Base-by-base conservation (phyloP, 2,888 invertebrate species). In the Drosophila vallismaia region DNA sequence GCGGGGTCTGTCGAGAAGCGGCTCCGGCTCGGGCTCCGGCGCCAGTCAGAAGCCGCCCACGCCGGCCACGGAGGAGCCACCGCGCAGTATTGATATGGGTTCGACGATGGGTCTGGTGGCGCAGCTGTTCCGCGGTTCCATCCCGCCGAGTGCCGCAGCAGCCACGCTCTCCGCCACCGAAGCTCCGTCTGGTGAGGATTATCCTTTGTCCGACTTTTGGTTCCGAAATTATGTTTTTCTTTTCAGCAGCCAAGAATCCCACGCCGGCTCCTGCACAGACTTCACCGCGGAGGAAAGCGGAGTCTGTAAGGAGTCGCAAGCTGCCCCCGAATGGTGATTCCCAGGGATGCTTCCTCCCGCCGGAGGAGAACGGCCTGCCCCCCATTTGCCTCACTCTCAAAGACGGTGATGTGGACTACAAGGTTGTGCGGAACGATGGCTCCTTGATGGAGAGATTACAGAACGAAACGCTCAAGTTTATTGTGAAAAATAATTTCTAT, bases 401-500 rank as follows among this genome's bases (percentile, higher is more conserved):
- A 40, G 86, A 85, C 54, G 76, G 76, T 38, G 91, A 91, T 58
- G 86, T 79, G 63, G 88, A 88, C 44, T 91, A 88, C 52, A 89
- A 89, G 53, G 90, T 90, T 69, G 88, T 90, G 64, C 91, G 92
- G 58, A 94, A 94, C 76, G 92, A 93, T 71, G 92, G 91, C 3
- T 92, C 92, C 19, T 92, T 94, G 1, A 92, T 95, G 44, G 93
- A 94, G 77, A 92, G 93, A 49, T 84, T 95, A 68, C 93, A 93
- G 77, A 93, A 92, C 44, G 94, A 94, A 82, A 94, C 94, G 57
- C 92, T 95, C 12, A 94, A 94, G 87, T 97, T 96, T 91, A 95
- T 95, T 7, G 90, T 97, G 31, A 95, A 95, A 89, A 93, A 94
- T 67, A 96, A 96, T 91, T 93, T 97, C 46, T 94, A 93, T 88